Conservation (phyloP, 2,113 vertebrate species). For the Atlantisia rogersi region DNA sequence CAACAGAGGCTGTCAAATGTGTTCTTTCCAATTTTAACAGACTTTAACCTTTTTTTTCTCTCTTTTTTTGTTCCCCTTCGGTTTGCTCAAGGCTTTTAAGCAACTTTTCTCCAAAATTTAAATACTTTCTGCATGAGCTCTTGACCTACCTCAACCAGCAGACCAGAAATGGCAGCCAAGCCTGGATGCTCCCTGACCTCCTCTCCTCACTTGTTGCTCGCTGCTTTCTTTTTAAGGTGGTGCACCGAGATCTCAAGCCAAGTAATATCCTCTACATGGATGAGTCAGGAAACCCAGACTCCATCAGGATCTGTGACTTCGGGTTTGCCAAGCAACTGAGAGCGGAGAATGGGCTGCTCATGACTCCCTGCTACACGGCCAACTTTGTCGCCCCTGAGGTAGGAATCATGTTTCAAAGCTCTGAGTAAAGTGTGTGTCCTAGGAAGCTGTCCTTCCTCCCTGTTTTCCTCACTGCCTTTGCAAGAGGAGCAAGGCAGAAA, state of each 20-base stretch:
- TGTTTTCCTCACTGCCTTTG: not conserved
- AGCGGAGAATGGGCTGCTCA: conserved; percentile 92
- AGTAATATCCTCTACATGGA: conserved; percentile 95
- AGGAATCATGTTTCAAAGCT: not conserved
- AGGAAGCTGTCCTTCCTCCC: not conserved
- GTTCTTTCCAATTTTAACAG: not conserved
- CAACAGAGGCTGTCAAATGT: not conserved
- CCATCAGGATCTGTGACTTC: conserved; percentile 93
- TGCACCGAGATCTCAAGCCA: conserved; percentile 94
- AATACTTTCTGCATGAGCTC: not conserved
- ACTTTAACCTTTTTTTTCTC: not conserved
- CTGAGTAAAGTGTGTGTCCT: accelerated
- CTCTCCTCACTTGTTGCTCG: not conserved
- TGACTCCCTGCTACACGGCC: conserved; percentile 97
- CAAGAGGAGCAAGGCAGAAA: not conserved
- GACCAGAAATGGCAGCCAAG: not conserved
- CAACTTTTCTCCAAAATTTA: not conserved
- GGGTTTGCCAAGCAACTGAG: conserved; percentile 94
- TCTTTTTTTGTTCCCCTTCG: not conserved
- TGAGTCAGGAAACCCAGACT: conserved; percentile 89
- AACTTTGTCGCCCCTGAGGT: conserved; percentile 97
- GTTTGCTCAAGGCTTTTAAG: not conserved
- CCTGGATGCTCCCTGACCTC: not conserved
- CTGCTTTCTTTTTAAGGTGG: conserved; percentile 80
- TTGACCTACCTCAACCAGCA: not conserved